These are phyloP conservation scores for Oxyura jamaicensis DNA, from an alignment of 2,113 vertebrate species.

Conservation along the genomic window DNA sequence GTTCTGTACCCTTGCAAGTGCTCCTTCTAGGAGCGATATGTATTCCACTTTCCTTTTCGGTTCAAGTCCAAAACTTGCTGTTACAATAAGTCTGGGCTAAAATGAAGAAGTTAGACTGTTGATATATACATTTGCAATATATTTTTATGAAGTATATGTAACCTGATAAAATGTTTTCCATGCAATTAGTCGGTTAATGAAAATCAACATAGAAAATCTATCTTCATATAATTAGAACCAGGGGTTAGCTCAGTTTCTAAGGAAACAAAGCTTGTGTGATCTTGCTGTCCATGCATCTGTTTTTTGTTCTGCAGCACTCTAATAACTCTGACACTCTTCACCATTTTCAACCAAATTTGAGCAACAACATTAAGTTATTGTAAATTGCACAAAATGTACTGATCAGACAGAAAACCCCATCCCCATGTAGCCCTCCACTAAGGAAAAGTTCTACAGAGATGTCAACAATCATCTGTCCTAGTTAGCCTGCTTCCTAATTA, in stretches of 20 bases:
- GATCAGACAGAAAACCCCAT: background rate
- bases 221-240: background rate
- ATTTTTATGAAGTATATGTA: background rate
- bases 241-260: background rate
- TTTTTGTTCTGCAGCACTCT: background rate
- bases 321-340: background rate
- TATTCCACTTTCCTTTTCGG: constrained; percentile 91
- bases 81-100: constrained; percentile 93
- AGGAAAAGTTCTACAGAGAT: background rate
- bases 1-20: constrained; percentile 83
- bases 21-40: constrained; percentile 89
- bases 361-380: background rate
- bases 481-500: background rate
- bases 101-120: constrained; percentile 7
- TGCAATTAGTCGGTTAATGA: background rate
- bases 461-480: background rate
- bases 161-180: background rate
- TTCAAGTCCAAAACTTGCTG: constrained; percentile 94
- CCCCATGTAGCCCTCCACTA: background rate
- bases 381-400: background rate
- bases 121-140: background rate
- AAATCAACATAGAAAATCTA: background rate
- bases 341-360: background rate
- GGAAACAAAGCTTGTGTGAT: background rate
- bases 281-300: background rate